Evolutionary conservation across 2,888 invertebrate genomes (phyloP).

Genomic region (Ariolimax columbianus): DNA sequence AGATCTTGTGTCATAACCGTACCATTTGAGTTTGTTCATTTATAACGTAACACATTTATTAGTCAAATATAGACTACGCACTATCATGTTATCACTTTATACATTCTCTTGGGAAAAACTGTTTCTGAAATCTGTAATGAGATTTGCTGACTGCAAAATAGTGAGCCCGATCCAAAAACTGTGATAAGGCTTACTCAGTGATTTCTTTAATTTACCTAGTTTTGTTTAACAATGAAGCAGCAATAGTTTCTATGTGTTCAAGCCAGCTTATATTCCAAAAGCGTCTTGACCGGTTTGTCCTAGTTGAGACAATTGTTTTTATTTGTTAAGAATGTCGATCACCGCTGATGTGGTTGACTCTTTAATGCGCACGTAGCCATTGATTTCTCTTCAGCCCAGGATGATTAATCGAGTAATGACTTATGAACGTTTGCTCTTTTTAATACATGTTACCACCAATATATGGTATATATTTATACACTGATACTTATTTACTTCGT

Average conservation of each 20-base stretch:
- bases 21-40: too few species aligned
- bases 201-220: neutral
- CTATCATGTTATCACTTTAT: too few species aligned
- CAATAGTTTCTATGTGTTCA: neutral
- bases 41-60: too few species aligned
- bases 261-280: neutral
- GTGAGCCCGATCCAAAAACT: neutral
- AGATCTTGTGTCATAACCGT: too few species aligned
- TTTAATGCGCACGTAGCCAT: conserved; percentile 2
- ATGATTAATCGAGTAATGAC: neutral
- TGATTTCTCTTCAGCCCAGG: neutral
- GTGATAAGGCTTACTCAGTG: neutral
- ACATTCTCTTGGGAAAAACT: too few species aligned
- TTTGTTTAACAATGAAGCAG: too few species aligned
- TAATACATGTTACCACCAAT: too few species aligned
- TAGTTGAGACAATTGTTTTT: neutral
- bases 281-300: neutral
- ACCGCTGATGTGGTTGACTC: conserved; percentile 8
- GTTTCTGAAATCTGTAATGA: neutral
- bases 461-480: too few species aligned
- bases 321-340: neutral
- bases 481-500: too few species aligned
- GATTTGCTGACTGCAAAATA: neutral
- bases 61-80: too few species aligned
- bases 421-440: too few species aligned